Base-by-base conservation (phyloP, 2,113 vertebrate genomes). In the Steatornis caripensis region DNA sequence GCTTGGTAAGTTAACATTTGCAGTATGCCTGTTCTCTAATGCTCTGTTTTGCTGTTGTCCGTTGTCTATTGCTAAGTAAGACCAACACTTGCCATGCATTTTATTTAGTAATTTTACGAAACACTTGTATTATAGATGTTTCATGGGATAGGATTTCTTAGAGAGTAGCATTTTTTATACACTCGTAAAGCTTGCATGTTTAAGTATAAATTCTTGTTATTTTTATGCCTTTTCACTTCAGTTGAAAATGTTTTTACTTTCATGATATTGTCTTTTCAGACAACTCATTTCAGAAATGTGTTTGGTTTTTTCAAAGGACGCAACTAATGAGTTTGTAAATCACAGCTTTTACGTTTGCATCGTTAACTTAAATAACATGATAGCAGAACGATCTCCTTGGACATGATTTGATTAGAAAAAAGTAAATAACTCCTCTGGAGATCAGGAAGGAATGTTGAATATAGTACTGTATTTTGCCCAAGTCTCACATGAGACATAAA, bases 1-100 rank as follows among this genome's bases (percentile, higher is more conserved):
- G 99, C 64, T 97, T 99, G 99, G 99, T 99, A 96, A 97, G 98
- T 97, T 84, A 18, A 32, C 7, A 7, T n/a, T 68, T 90, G 23
- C 51, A 20, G n/a, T 12, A 2, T 12, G 18, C 15, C 49, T 0
- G 0, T 49, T 76, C 49, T 79, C 8, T 70, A 34, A 21, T 46
- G 23, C 20, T 80, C 45, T 24, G 10, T 36, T 69, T 11, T 62
- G 39, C 27, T 72, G 8, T 20, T 81, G 46, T 21, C 11, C 65
- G 32, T 36, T 72, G 43, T 48, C 46, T 91, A 0, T 43, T 88
- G 29, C 61, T 76, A 32, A 34, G 43, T 20, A 21, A 68, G 39
- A 54, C 45, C 34, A 57, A 30, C 32, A 4, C 2, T 41, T 55
- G 1, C 7, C 20, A 4, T 23, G 26, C 5, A 2, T 79, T 78